These are phyloP conservation scores for Popillia japonica DNA, from an alignment of 1,140 invertebrate species.

Conservation along the genomic window DNA sequence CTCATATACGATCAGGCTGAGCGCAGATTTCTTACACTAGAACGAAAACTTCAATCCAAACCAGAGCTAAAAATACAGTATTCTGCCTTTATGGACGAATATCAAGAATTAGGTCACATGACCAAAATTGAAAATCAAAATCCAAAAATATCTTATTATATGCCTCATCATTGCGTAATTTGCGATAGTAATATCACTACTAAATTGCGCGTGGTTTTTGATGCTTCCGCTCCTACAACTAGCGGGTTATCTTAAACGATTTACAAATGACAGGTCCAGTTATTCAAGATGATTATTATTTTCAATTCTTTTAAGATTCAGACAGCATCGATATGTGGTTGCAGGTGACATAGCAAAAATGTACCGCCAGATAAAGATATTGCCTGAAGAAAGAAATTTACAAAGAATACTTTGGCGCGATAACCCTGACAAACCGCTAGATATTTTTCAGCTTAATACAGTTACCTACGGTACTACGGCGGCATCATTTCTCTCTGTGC, in stretches of 20 bases:
- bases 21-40: not conserved
- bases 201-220: conserved; percentile 58
- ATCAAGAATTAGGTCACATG: conserved; percentile 16
- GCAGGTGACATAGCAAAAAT: not conserved
- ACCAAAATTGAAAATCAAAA: conserved; percentile 11
- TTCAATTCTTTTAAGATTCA: conserved; percentile 41
- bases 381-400: not conserved
- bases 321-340: not conserved
- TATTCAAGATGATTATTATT: conserved; percentile 57
- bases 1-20: not conserved
- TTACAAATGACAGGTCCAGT: conserved; percentile 55
- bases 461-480: conserved; percentile 56
- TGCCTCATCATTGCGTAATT: conserved; percentile 60
- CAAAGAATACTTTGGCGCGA: not conserved
- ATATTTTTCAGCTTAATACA: not conserved
- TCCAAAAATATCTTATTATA: conserved; percentile 46
- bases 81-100: not conserved
- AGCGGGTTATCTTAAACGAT: conserved; percentile 57
- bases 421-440: not conserved
- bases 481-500: conserved; percentile 58
- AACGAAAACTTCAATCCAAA: not conserved
- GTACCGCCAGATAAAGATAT: not conserved
- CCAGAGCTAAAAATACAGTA: not conserved
- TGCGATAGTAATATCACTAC: conserved; percentile 51
- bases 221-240: conserved; percentile 53